These are phyloP conservation scores for Homarus gammarus DNA, from an alignment of 2,888 invertebrate genomes.

Conservation along the genomic window DNA sequence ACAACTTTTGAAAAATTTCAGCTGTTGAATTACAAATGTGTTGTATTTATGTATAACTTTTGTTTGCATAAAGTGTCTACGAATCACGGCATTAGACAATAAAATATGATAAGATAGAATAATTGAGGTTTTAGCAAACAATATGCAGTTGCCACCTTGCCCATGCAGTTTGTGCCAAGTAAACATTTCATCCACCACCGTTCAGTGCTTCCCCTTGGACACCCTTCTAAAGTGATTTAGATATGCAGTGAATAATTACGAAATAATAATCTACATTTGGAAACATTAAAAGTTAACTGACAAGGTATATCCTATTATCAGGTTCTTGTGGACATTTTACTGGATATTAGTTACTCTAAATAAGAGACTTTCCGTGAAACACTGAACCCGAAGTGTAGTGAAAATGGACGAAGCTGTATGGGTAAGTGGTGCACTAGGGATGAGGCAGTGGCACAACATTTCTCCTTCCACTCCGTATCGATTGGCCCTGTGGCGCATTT, in stretches of 20 bases:
- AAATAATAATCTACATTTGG: background rate
- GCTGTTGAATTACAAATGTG: too few relatives aligned
- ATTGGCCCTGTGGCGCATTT: conserved; percentile 41
- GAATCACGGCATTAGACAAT: background rate
- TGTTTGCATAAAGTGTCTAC: too few relatives aligned
- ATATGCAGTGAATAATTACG: background rate
- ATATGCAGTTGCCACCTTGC: conserved; percentile 17
- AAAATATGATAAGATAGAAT: conserved; percentile 4
- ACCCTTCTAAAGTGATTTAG: conserved; percentile 15
- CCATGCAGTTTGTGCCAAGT: conserved; percentile 26
- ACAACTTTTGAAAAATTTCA: too few relatives aligned
- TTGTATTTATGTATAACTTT: too few relatives aligned
- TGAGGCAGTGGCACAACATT: background rate
- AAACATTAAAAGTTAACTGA: background rate
- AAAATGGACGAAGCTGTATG: conserved; percentile 19
- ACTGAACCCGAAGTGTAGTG: conserved; percentile 1
- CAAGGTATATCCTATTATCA: too few relatives aligned
- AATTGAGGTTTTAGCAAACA: background rate
- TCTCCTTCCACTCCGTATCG: conserved; percentile 44
- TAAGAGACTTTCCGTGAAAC: background rate
- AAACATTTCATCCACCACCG: conserved; percentile 41
- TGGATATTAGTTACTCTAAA: too few relatives aligned
- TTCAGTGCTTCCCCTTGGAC: conserved; percentile 13
- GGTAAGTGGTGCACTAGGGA: conserved; percentile 13
- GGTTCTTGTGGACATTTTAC: too few relatives aligned